Evolutionary conservation across 2,113 vertebrate genomes (phyloP).

Genomic region (Nibea albiflora): DNA sequence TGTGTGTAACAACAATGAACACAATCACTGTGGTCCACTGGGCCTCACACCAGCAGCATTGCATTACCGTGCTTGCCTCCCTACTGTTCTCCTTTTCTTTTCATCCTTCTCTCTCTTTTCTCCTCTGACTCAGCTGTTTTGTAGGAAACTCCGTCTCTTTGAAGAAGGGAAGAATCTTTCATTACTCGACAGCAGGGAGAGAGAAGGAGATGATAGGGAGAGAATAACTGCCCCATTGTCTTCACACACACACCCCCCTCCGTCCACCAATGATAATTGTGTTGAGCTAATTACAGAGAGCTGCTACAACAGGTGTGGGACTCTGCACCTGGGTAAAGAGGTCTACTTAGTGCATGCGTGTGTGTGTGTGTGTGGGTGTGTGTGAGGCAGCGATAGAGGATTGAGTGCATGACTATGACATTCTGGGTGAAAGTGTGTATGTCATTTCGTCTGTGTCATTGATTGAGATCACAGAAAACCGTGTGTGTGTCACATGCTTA

Average conservation of each 20-base stretch:
- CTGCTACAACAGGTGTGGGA: slow-evolving; percentile 82
- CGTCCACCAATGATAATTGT: slow-evolving; percentile 73
- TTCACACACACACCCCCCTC: slow-evolving; percentile 54
- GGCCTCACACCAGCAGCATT: slow-evolving; percentile 75
- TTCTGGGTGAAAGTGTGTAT: slow-evolving; percentile 73
- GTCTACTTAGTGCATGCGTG: slow-evolving; percentile 15
- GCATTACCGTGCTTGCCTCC: slow-evolving; percentile 69
- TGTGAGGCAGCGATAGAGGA: slow-evolving; percentile 8
- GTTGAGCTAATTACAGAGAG: slow-evolving; percentile 84
- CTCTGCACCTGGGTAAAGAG: slow-evolving; percentile 81
- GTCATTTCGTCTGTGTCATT: slow-evolving; percentile 61
- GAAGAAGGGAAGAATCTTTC: slow-evolving; percentile 87
- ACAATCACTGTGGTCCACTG: slow-evolving; percentile 77
- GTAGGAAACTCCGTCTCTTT: slow-evolving; percentile 85
- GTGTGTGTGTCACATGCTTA: slow-evolving; percentile 73
- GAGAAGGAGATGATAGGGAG: slow-evolving; percentile 81
- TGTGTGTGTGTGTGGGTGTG: slow-evolving; percentile 18
- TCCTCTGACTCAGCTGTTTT: slow-evolving; percentile 87
- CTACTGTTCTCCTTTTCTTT: slow-evolving; percentile 77
- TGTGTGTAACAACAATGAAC: slow-evolving; percentile 66
- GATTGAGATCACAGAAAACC: slow-evolving; percentile 65
- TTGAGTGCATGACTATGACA: slow-evolving; percentile 38
- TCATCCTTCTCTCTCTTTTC: slow-evolving; percentile 77
- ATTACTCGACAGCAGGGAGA: slow-evolving; percentile 82
- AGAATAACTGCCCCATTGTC: slow-evolving; percentile 85